Evolutionary conservation across 2,888 invertebrate genomes (phyloP).

Genomic region (Vandiemenella viatica): DNA sequence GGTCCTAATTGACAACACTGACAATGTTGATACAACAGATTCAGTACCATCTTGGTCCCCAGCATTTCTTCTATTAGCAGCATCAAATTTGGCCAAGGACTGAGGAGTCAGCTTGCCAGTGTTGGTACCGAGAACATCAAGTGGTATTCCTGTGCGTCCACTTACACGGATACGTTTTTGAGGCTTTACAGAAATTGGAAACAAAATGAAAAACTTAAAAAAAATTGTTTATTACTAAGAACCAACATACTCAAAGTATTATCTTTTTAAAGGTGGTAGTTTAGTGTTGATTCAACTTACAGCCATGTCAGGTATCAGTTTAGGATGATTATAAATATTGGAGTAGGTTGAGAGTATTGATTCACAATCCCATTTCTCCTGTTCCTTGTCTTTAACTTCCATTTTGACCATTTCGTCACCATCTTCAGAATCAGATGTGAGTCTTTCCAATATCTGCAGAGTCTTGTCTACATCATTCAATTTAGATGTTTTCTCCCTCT

Average conservation of each 20-base stretch:
- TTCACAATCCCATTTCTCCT: slow-evolving; percentile 78
- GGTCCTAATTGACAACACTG: slow-evolving; percentile 31
- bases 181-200: neutral
- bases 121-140: slow-evolving; percentile 43
- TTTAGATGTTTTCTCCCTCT: slow-evolving; percentile 32
- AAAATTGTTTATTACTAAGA: neutral
- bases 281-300: slow-evolving; percentile 26
- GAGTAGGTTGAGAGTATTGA: slow-evolving; percentile 81
- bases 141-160: slow-evolving; percentile 56
- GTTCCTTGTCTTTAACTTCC: slow-evolving; percentile 43
- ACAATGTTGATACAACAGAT: slow-evolving; percentile 20
- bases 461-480: slow-evolving; percentile 35
- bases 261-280: too few species aligned
- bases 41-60: slow-evolving; percentile 8
- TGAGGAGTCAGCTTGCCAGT: slow-evolving; percentile 49
- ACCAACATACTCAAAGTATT: too few species aligned
- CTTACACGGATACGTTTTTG: slow-evolving; percentile 15
- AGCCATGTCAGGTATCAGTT: slow-evolving; percentile 58
- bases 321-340: slow-evolving; percentile 84
- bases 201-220: neutral
- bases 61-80: neutral
- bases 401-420: slow-evolving; percentile 44
- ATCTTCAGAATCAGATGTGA: slow-evolving; percentile 28
- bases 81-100: slow-evolving; percentile 39
- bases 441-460: slow-evolving; percentile 29